Evolutionary conservation across 2,888 invertebrate species (phyloP).

Genomic region (Galeruca laticollis): DNA sequence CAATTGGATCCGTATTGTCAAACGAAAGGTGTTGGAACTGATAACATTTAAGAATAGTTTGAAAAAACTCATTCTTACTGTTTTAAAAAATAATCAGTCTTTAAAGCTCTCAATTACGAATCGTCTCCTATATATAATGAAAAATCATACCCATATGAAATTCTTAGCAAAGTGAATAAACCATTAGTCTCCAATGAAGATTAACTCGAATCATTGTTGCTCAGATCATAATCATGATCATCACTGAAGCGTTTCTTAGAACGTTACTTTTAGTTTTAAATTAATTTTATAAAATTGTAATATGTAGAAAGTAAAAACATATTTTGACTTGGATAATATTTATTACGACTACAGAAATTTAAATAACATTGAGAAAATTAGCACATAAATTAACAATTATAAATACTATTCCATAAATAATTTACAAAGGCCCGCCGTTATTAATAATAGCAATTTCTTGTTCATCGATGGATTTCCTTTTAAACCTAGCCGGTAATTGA

Average conservation of each 20-base stretch:
- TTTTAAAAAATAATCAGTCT: constrained; percentile 84
- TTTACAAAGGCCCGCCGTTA: constrained; percentile 60
- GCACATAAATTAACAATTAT: constrained; percentile 7
- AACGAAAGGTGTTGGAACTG: constrained; percentile 81
- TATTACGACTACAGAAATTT: background rate
- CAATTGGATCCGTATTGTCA: constrained; percentile 80
- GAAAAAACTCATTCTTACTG: constrained; percentile 86
- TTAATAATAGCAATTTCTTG: constrained; percentile 65
- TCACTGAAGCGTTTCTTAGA: constrained; percentile 18
- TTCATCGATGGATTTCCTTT: constrained; percentile 59
- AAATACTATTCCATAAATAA: constrained; percentile 5
- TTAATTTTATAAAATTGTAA: constrained; percentile 8
- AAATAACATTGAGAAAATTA: background rate
- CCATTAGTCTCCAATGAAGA: constrained; percentile 45
- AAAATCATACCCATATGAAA: constrained; percentile 72
- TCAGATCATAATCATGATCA: constrained; percentile 58
- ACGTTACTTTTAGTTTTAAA: constrained; percentile 5
- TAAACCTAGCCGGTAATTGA: constrained; percentile 62
- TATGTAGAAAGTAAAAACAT: background rate
- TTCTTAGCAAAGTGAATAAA: constrained; percentile 71
- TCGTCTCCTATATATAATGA: constrained; percentile 74
- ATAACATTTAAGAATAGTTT: constrained; percentile 81
- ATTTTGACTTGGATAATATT: constrained; percentile 5
- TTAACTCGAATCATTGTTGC: constrained; percentile 53
- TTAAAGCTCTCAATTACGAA: constrained; percentile 79